Evolutionary conservation across 2,888 invertebrate genomes (phyloP), one percentile per base, ranked within the genome.

Genomic region (Pyrrhosoma nymphula): DNA sequence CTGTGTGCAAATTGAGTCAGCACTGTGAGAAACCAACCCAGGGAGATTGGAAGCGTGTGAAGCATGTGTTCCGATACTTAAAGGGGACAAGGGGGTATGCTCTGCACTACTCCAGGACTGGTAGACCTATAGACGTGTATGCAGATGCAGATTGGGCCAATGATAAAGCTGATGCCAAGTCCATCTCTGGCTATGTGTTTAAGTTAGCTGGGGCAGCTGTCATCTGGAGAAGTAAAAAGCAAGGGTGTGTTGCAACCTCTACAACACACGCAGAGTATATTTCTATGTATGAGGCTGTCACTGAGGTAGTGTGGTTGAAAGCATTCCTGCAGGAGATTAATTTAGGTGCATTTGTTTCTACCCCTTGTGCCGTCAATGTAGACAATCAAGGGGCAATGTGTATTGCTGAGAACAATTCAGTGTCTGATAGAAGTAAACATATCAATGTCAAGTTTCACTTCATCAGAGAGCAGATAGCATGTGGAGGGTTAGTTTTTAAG

Each of bases 161-260:
- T 39, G 88, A 88, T 88, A 88, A 23, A 39, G 47, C 39, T 88
- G 88, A 88, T 39, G 88, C 88, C 35, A 88, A 88, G 88, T 88
- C 88, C 35, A 88, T 88, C 47, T 88, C 88, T 35, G 88, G 88
- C 88, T 88, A 88, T 39, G 88, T 88, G 35, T 18, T 88, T 20
- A 88, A 47, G 39, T 88, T 88, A 88, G 88, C 88, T 88, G 88
- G 88, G 88, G 88, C 88, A 88, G 88, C 88, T 39, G 88, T 88
- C 1, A 39, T 47, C 20, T 88, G 88, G 88, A 88, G 88, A 23
- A 88, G 88, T 88, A 88, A 23, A 20, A 88, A 88, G 47, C 88
- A 88, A 39, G 88, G 88, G 18, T 88, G 88, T 88, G 35, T 88
- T 39, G 88, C 88, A 39, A 88, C 88, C 35, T 88, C 88, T 88